Base-by-base conservation (phyloP, 2,797 vertebrate genomes). In the Pantherophis alleghaniensis region DNA sequence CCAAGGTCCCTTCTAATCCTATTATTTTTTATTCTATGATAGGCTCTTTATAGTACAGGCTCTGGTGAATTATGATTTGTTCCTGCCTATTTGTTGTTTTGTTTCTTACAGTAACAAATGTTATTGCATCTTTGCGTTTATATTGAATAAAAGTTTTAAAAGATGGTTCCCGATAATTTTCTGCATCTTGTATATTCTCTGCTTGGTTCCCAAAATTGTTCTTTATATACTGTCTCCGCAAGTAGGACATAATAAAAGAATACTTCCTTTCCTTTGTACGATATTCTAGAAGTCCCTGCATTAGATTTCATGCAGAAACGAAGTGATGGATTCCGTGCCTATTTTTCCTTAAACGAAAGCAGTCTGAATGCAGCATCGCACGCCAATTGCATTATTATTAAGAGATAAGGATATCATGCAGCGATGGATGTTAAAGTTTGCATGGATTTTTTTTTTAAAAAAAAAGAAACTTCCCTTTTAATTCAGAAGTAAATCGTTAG, bases 401-500 rank as follows among this genome's bases (percentile, higher is more conserved):
- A 86, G 20, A 61, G 69, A 61, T 7, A 5, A 86, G 53, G 66
- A 57, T 57, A 5, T 57, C 56, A 47, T 69, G 93, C 94, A 86
- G 14, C 18, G 88, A 16, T 63, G 0, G 59, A 87, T 86, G 66
- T 11, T 42, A 83, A 16, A 55, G 26, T 59, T 18, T 12, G 20
- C 66, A 6, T 69, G 14, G 61, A 87, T 9, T 42, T 57, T 55
- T 60, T 10, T 10, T 1, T 37, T 37, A 1, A 37, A 37, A 28
- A 28, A n/a, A 66, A 0, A 91, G 86, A 32, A 61, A 66, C 7
- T 13, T 56, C 10, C 51, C 14, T 51, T 91, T 93, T 90, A 79
- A 4, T 26, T 66, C 87, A 89, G 66, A 92, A 94, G 59, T 57
- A 92, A 91, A 91, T 24, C 13, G 69, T 92, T 92, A 42, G 51